Conservation (phyloP, 1,140 invertebrate genomes). For the Drosophila ficusphila region DNA sequence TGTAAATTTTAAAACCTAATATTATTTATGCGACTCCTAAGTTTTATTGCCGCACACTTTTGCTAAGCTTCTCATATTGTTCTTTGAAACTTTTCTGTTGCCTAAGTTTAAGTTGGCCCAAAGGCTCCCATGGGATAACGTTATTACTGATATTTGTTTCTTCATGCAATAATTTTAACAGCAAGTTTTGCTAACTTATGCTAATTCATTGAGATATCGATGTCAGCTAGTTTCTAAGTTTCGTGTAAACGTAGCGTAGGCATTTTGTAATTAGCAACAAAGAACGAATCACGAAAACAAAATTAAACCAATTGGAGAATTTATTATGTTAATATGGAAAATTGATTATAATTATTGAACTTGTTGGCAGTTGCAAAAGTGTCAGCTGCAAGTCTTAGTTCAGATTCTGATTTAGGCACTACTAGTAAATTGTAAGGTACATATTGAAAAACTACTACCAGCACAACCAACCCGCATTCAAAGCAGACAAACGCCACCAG, state of each 20-base stretch:
- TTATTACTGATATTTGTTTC: constrained; percentile 72
- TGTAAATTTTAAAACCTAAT: constrained; percentile 50
- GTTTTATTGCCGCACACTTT: constrained; percentile 65
- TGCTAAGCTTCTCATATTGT: constrained; percentile 61
- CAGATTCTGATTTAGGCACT: constrained; percentile 70
- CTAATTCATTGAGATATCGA: constrained; percentile 62
- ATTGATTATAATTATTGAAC: constrained; percentile 36
- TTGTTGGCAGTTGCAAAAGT: constrained; percentile 19
- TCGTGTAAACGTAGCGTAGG: constrained; percentile 78
- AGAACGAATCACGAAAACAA: constrained; percentile 25
- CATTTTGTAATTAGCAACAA: constrained; percentile 77
- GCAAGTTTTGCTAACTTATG: constrained; percentile 58
- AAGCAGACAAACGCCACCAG: constrained; percentile 39
- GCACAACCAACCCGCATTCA: constrained; percentile 14
- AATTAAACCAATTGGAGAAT: constrained; percentile 68
- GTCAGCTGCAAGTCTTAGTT: constrained; percentile 56
- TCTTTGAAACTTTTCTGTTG: constrained; percentile 65
- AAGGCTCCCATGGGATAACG: constrained; percentile 22
- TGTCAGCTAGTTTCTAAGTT: constrained; percentile 73
- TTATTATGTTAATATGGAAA: constrained; percentile 67
- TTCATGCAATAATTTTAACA: constrained; percentile 58
- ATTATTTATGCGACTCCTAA: constrained; percentile 35
- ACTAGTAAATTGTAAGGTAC: constrained; percentile 66
- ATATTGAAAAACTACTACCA: constrained; percentile 49
- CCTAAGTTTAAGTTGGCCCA: constrained; percentile 76